Conservation (phyloP, 2,113 vertebrate genomes). For the Madoqua kirkii region DNA sequence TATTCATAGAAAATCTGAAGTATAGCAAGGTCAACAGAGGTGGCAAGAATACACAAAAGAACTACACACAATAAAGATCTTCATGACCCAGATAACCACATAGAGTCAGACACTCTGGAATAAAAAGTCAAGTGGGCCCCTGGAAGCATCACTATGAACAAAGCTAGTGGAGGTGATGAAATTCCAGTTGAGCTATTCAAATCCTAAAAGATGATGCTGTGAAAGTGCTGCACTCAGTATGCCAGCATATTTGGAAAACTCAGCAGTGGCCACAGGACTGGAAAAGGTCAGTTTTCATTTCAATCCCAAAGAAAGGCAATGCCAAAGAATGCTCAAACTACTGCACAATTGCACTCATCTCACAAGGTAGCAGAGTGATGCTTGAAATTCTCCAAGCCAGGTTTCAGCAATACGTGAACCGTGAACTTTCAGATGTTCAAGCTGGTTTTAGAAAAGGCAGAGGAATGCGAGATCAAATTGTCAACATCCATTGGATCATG, state of each 20-base stretch:
- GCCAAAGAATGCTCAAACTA: background rate
- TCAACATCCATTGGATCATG: accelerated
- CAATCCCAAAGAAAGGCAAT: background rate
- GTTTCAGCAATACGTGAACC: accelerated
- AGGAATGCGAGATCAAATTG: background rate
- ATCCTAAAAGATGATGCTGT: background rate
- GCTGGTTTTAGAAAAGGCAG: background rate
- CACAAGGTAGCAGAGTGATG: accelerated
- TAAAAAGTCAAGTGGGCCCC: background rate
- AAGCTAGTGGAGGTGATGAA: background rate
- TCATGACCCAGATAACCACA: background rate
- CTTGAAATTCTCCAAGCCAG: background rate
- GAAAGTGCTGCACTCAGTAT: background rate
- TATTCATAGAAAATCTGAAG: background rate
- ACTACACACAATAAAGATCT: background rate
- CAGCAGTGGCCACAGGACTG: background rate
- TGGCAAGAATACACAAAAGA: background rate
- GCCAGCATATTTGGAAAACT: background rate
- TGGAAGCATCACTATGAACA: background rate
- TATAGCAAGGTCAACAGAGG: background rate
- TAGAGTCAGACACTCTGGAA: background rate
- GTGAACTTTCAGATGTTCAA: background rate
- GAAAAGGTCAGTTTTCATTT: background rate
- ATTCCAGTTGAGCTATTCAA: background rate
- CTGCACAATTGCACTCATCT: background rate